Conservation (phyloP, 2,113 vertebrate genomes). For the Sinocyclocheilus grahami region DNA sequence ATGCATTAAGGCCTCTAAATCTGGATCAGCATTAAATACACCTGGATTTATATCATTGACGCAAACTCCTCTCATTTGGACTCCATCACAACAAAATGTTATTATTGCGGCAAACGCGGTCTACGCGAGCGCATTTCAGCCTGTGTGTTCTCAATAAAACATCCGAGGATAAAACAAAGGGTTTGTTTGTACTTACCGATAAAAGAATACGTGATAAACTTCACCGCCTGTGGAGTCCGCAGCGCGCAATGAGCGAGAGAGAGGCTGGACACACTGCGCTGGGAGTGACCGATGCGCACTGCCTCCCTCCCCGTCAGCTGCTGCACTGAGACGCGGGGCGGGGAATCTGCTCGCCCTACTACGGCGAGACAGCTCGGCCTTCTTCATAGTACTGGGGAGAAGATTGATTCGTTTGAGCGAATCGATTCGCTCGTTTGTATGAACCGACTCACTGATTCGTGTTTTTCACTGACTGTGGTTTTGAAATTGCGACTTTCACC, state of each 20-base stretch:
- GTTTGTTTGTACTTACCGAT: slow-evolving; percentile 57
- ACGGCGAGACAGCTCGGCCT: not conserved
- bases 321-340: slow-evolving; percentile 74
- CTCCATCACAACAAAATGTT: slow-evolving; percentile 24
- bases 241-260: slow-evolving; percentile 44
- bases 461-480: too few relatives aligned
- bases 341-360: slow-evolving; percentile 33
- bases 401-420: not conserved
- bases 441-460: too few relatives aligned
- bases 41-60: slow-evolving; percentile 27
- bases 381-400: not conserved
- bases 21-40: not conserved
- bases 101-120: not conserved
- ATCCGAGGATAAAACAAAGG: not conserved
- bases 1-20: not conserved
- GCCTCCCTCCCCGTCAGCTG: slow-evolving; percentile 50
- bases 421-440: not conserved
- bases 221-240: slow-evolving; percentile 57
- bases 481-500: too few relatives aligned
- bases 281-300: slow-evolving; percentile 78
- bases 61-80: slow-evolving; percentile 28
- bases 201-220: slow-evolving; percentile 51
- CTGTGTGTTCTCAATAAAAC: not conserved
- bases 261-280: slow-evolving; percentile 50
- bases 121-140: not conserved